Percentiles rank a stretch among this genome's conserved stretches.
Evolutionary conservation across 2,888 invertebrate species (phyloP).

Genomic region (Cryptosula pallasiana): DNA sequence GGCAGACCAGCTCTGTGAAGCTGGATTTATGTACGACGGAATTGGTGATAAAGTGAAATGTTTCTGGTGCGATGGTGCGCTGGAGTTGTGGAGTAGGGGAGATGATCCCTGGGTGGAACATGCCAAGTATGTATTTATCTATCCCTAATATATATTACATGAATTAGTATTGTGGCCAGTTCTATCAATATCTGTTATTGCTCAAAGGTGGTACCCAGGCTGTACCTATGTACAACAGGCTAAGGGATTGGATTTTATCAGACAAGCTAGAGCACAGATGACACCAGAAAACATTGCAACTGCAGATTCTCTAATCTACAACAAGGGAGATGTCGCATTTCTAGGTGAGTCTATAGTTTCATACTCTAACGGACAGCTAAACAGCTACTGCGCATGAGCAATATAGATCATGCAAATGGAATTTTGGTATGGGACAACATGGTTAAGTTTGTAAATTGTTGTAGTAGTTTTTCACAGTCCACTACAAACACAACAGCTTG

Average conservation of each 20-base stretch:
- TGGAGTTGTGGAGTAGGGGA: slow-evolving; percentile 4
- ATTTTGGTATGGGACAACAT: no score
- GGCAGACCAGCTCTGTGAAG: slow-evolving; percentile 9
- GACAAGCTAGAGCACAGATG: neutral
- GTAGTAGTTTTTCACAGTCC: no score
- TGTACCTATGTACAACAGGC: slow-evolving; percentile 8
- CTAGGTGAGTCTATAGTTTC: neutral
- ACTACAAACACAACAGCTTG: no score
- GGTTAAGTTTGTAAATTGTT: no score
- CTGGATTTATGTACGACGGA: slow-evolving; percentile 7
- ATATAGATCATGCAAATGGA: no score
- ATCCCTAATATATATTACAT: no score
- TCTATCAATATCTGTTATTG: neutral
- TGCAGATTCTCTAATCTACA: neutral
- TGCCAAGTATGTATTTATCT: neutral
- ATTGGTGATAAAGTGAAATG: no score
- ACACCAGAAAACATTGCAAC: neutral
- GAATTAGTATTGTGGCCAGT: no score
- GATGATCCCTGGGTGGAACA: slow-evolving; percentile 6
- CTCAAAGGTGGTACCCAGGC: neutral
- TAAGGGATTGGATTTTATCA: slow-evolving; percentile 16
- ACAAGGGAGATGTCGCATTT: slow-evolving; percentile 1
- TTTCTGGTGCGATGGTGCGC: slow-evolving; percentile 1
- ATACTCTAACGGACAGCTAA: no score
- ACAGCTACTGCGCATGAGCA: no score